Evolutionary conservation across 2,888 invertebrate genomes (phyloP).

Genomic region (Theodoxus fluviatilis): DNA sequence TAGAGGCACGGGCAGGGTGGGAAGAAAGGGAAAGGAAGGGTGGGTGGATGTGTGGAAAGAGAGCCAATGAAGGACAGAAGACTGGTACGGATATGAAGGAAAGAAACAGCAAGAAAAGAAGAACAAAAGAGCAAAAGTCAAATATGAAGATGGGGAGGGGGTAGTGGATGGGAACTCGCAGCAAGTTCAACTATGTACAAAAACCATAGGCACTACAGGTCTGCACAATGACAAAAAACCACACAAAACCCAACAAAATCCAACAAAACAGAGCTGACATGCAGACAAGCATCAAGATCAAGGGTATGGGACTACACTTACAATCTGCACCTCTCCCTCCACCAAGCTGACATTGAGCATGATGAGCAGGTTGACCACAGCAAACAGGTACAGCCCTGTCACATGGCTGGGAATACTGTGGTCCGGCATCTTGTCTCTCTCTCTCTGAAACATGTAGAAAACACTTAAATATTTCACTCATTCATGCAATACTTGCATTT

Average conservation of each 20-base stretch:
- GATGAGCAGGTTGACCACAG: constrained; percentile 48
- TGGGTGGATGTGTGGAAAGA: no score
- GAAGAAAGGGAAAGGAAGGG: no score
- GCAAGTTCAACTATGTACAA: background rate
- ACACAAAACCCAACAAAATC: background rate
- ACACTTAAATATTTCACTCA: no score
- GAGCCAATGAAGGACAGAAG: no score
- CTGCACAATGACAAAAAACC: background rate
- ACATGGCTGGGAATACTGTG: constrained; percentile 51
- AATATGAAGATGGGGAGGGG: background rate
- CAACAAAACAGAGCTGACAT: background rate
- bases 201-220: background rate
- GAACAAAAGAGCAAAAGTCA: background rate
- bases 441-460: no score
- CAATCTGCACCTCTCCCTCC: constrained; percentile 39
- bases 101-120: no score
- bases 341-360: constrained; percentile 47
- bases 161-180: background rate
- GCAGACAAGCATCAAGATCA: background rate
- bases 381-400: constrained; percentile 54
- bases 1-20: no score
- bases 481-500: no score
- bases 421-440: constrained; percentile 27
- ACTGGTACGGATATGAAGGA: no score
- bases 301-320: constrained; percentile 30